Base-by-base conservation (phyloP, 2,888 invertebrate genomes). In the Ganaspis brasiliensis region DNA sequence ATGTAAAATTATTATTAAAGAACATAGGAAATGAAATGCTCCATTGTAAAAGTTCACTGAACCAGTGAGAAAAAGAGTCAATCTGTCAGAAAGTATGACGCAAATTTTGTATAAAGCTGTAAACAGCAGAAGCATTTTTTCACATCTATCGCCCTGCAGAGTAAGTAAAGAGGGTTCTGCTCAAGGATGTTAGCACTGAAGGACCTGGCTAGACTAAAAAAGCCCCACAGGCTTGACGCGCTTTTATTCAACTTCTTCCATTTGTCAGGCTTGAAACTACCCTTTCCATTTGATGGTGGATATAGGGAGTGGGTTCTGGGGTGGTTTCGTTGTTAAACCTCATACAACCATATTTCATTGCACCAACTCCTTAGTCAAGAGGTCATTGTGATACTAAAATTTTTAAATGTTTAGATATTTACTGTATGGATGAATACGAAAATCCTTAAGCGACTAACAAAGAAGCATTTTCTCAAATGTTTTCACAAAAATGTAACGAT, bases 281-380 rank as follows among this genome's bases (percentile, higher is more conserved):
- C 45, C 67, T 45, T 67, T 67, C 40, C 40, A 40, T 45, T 56
- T 35, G 55, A 52, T 19, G 59, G 49, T 35, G 52, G 40, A 24
- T 49, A 19, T 55, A 75, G 40, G 49, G 26, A 10, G 55, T 76
- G 73, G 75, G 72, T 31, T 77, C 55, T 76, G 49, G 16, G 78
- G 45, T 31, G 77, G 26, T 73, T 73, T 67, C 19, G 26, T 55
- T 61, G 61, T 72, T 76, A 40, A 26, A 9, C 14, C 57, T 59
- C 49, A 31, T 35, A 10, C 16, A 45, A 24, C 10, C 26, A 67
- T 67, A 67, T 67, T 45, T 67, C 67, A 67, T 45, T 45, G 67
- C 45, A 63, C 2, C 16, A 63, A 21, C 16, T 67, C 24, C 45
- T 67, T n/a, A n/a, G 45, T 45, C 45, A 49, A 26, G 67, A n/a